Percentiles rank a stretch among this genome's conserved stretches.
Conservation (phyloP, 2,888 invertebrate genomes). For the Pocota personata region DNA sequence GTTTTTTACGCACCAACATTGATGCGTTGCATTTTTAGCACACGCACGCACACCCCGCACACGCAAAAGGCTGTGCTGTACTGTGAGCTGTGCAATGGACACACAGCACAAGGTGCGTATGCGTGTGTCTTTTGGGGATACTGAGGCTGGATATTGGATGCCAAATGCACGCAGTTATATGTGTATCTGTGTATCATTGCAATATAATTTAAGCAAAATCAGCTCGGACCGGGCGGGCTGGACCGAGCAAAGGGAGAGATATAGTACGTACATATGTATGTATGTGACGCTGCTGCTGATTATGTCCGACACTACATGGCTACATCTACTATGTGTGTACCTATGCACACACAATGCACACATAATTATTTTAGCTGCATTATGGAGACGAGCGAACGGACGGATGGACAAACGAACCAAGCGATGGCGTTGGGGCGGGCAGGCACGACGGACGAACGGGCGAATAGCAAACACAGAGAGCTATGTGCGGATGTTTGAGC, state of each 20-base stretch:
- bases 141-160: constrained; percentile 42
- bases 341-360: constrained; percentile 73
- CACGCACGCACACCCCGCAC: constrained; percentile 42
- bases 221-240: constrained; percentile 44
- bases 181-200: constrained; percentile 46
- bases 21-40: constrained; percentile 73
- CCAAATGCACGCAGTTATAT: constrained; percentile 50
- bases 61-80: too few species aligned
- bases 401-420: constrained; percentile 18
- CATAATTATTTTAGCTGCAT: constrained; percentile 74
- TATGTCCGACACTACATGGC: constrained; percentile 59
- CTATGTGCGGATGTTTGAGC: constrained; percentile 72
- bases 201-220: constrained; percentile 67
- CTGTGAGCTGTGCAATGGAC: too few species aligned
- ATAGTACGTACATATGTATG: constrained; percentile 9
- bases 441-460: constrained; percentile 28
- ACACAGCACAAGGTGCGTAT: constrained; percentile 51
- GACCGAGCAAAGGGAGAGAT: constrained; percentile 17
- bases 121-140: constrained; percentile 58
- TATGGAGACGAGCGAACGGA: constrained; percentile 56
- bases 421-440: constrained; percentile 58
- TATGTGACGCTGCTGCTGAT: constrained; percentile 53
- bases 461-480: constrained; percentile 64
- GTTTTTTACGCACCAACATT: constrained; percentile 73
- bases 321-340: constrained; percentile 30